phyloP scores from a whole-genome alignment of 2,113 vertebrate species.

The Phodopus roborovskii region DNA sequence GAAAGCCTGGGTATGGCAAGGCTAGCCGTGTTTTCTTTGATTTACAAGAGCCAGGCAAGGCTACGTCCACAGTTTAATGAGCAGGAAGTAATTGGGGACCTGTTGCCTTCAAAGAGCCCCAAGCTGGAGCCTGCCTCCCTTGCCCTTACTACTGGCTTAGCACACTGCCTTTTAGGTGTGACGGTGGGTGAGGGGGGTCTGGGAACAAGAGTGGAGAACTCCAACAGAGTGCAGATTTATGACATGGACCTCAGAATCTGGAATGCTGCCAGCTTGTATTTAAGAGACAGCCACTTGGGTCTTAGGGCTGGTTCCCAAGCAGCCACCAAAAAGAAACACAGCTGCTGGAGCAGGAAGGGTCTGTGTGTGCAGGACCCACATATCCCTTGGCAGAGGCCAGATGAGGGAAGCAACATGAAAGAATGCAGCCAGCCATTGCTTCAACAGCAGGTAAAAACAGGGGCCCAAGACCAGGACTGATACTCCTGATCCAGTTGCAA shows the following conservation, averaged over 20 bases:
- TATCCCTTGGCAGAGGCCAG: not conserved
- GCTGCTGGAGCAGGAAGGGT: not conserved
- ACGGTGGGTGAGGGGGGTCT: accelerated
- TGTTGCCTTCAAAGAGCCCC: not conserved
- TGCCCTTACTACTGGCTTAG: not conserved
- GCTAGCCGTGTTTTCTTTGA: conserved; percentile 26
- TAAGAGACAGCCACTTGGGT: accelerated
- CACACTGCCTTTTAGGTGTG: accelerated
- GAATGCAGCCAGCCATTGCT: not conserved
- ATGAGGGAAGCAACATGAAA: not conserved
- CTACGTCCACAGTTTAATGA: not conserved
- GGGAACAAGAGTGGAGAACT: not conserved
- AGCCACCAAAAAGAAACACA: not conserved
- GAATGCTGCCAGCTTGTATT: not conserved
- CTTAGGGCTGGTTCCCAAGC: not conserved
- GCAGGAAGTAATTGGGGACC: not conserved
- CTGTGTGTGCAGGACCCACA: too few species aligned
- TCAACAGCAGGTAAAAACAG: not conserved
- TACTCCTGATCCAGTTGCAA: too few species aligned
- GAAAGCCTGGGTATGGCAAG: not conserved
- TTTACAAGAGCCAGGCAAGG: not conserved
- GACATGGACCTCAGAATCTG: not conserved
- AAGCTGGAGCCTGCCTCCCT: too few species aligned
- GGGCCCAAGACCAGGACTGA: not conserved
- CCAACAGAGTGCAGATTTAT: too few species aligned